phyloP scores from a whole-genome alignment of 2,888 invertebrate genomes.

The Drosophila anomalata region DNA sequence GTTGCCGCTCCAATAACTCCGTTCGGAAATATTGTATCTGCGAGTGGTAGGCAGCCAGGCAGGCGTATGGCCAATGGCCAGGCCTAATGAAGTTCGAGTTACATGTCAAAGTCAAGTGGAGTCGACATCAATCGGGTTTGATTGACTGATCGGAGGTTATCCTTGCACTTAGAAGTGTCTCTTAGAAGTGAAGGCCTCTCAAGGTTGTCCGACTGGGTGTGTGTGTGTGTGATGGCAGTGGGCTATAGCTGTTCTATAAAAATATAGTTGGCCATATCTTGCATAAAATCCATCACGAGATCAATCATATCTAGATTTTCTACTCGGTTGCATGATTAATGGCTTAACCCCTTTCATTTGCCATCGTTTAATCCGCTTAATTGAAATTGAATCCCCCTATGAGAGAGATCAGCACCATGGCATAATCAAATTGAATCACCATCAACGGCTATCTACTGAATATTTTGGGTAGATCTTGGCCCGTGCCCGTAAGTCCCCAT shows the following conservation, averaged over 20 bases:
- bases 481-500: not conserved
- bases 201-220: conserved; percentile 51
- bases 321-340: conserved; percentile 17
- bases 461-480: conserved; percentile 24
- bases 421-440: conserved; percentile 27
- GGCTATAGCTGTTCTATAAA: too few relatives aligned
- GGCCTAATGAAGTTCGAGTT: conserved; percentile 75
- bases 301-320: conserved; percentile 1
- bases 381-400: conserved; percentile 34
- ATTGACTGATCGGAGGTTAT: conserved; percentile 59
- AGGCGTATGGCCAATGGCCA: conserved; percentile 22
- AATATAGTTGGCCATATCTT: not conserved
- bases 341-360: conserved; percentile 6
- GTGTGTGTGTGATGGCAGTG: conserved; percentile 11
- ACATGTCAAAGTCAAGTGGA: conserved; percentile 74
- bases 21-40: conserved; percentile 1
- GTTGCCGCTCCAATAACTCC: conserved; percentile 75
- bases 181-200: conserved; percentile 69
- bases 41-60: conserved; percentile 14
- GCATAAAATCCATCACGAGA: conserved; percentile 4
- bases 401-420: conserved; percentile 5
- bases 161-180: conserved; percentile 69
- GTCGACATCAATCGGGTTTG: conserved; percentile 51
- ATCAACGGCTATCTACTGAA: conserved; percentile 13
- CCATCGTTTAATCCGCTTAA: conserved; percentile 32